Evolutionary conservation across 92 coral and sea anemone species (phyloP), one percentile per base, ranked within the genome.

Genomic region (Epizoanthus ramosus): DNA sequence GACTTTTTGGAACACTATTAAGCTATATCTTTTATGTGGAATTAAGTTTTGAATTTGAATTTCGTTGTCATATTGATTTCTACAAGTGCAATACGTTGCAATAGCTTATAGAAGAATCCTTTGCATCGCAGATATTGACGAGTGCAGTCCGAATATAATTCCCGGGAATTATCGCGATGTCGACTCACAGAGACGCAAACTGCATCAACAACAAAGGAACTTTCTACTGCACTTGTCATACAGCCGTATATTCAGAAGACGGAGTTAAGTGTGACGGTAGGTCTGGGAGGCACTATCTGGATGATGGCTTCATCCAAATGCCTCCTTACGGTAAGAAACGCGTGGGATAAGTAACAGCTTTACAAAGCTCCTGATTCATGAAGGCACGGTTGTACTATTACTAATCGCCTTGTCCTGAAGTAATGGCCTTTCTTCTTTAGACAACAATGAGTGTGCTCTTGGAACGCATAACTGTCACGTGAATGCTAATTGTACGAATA

Each of bases 151-250:
- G 25, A 61, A 61, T 3, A 61, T 28, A 21, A 2, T 61, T 2
- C 2, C 25, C 21, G 1, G 5, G 12, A 18, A 0, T 1, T 61
- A 61, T 28, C 17, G 24, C 10, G 23, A n/a, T 28, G 24, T 39
- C 17, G 50, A 74, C 83, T 56, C 69, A 85, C 71, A 18, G 14
- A 8, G 80, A 89, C 22, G 89, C 84, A 53, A 45, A 73, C 33
- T 89, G 89, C 73, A 39, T 71, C 72, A 85, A 74, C 71, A 68
- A 63, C 15, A 53, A 74, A 19, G 88, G 86, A 16, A 70, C 86
- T 41, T 83, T 83, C 68, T 8, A 71, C 12, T 76, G 79, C 74
- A 77, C 88, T 10, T 77, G 83, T 58, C 33, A 65, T 17, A 16
- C 69, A 14, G 88, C n/a, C n/a, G n/a, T 84, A 50, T 76, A 25